Evolutionary conservation across 2,113 vertebrate genomes (phyloP).

Genomic region (Platichthys flesus): DNA sequence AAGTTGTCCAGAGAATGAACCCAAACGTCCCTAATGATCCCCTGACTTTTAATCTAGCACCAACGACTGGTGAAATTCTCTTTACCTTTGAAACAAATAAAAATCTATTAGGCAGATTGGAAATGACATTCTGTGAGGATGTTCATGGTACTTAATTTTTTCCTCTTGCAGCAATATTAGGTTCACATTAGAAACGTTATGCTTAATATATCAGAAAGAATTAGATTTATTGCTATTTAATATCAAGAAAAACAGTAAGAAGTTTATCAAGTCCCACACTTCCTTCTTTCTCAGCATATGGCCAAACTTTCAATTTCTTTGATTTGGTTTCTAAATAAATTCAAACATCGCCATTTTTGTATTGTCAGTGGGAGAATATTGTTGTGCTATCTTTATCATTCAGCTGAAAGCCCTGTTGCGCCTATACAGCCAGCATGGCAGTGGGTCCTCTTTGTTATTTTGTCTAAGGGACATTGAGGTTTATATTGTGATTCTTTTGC

Average conservation of each 20-base stretch:
- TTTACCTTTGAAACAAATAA: too few relatives aligned
- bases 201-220: too few relatives aligned
- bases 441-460: not conserved
- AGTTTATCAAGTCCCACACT: too few relatives aligned
- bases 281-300: not conserved
- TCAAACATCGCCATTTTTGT: not conserved
- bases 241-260: not conserved
- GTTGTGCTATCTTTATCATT: not conserved
- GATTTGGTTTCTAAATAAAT: not conserved
- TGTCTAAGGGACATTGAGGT: not conserved
- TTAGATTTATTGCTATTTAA: not conserved
- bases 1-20: too few relatives aligned
- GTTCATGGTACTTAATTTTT: not conserved
- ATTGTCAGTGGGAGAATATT: not conserved
- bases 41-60: too few relatives aligned
- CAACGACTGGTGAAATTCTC: too few relatives aligned
- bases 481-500: not conserved
- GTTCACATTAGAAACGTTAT: not conserved
- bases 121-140: not conserved
- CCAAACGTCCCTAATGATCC: too few relatives aligned
- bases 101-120: not conserved
- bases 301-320: not conserved
- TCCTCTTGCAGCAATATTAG: not conserved
- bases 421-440: not conserved
- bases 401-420: not conserved